A percentile compares a stretch with the other conserved stretches of the same genome.
phyloP scores from a whole-genome alignment of 2,888 invertebrate genomes.

The Ceriagrion tenellum region DNA sequence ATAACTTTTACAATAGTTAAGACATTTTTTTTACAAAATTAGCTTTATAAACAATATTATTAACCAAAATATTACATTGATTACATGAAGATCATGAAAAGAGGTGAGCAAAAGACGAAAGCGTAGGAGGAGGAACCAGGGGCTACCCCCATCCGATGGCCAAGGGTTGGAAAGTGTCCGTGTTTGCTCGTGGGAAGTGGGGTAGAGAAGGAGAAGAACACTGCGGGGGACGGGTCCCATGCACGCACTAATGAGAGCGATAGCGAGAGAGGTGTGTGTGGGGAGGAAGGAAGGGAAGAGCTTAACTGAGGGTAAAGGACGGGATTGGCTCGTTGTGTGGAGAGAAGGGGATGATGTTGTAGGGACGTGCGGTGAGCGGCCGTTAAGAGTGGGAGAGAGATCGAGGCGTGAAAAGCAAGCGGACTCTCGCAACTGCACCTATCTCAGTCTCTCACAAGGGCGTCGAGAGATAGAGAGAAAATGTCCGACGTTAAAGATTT shows the following conservation, averaged over 20 bases:
- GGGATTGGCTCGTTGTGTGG: not conserved
- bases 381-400: not conserved
- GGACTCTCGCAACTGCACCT: not conserved
- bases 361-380: not conserved
- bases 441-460: not conserved
- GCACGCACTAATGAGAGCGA: constrained; percentile 13
- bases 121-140: not conserved
- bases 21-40: too few species aligned
- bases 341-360: not conserved
- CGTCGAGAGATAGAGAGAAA: not conserved
- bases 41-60: too few species aligned
- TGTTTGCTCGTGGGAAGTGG: not conserved
- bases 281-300: not conserved
- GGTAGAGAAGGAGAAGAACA: not conserved
- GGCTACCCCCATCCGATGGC: not conserved
- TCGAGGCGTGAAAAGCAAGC: not conserved
- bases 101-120: not conserved
- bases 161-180: not conserved
- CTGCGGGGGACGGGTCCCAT: not conserved
- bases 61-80: too few species aligned
- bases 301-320: not conserved
- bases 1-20: too few species aligned
- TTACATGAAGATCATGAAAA: too few species aligned
- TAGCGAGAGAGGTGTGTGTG: not conserved
- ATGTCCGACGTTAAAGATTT: not conserved